A percentile compares a stretch with the other conserved stretches of the same genome.
Conservation (phyloP, 2,113 vertebrate species). For the Phaetusa simplex region DNA sequence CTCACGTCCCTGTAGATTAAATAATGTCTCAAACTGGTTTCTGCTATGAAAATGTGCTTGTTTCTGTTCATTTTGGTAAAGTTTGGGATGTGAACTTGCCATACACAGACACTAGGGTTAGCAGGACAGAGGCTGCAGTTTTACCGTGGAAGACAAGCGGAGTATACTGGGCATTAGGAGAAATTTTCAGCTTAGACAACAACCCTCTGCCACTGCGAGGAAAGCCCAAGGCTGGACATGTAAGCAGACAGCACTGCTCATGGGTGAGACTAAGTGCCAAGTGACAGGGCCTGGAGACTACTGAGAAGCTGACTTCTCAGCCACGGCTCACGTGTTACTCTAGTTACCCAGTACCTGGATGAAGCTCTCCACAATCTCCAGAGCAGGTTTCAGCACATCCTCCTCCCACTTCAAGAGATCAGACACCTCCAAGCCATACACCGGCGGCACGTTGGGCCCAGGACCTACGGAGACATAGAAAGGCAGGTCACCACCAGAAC, state of each 20-base stretch:
- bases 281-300: not conserved
- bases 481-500: not conserved
- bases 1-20: constrained; percentile 71
- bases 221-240: not conserved
- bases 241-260: not conserved
- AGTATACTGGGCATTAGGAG: not conserved
- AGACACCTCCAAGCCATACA: constrained; percentile 90
- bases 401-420: constrained; percentile 87
- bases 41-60: rapidly evolving
- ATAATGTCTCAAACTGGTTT: rapidly evolving
- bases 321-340: rapidly evolving
- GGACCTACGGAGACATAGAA: constrained; percentile 77
- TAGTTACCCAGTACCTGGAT: constrained; percentile 79
- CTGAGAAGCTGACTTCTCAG: not conserved
- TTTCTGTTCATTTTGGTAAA: rapidly evolving
- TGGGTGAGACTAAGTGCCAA: not conserved
- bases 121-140: not conserved
- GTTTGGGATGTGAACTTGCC: not conserved
- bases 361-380: constrained; percentile 88
- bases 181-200: not conserved
- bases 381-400: constrained; percentile 85
- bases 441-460: constrained; percentile 80
- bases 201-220: not conserved
- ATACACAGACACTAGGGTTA: rapidly evolving
- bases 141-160: not conserved